These are phyloP conservation scores for Peromyscus aztecus DNA, from an alignment of 2,797 vertebrate species.

Conservation along the genomic window DNA sequence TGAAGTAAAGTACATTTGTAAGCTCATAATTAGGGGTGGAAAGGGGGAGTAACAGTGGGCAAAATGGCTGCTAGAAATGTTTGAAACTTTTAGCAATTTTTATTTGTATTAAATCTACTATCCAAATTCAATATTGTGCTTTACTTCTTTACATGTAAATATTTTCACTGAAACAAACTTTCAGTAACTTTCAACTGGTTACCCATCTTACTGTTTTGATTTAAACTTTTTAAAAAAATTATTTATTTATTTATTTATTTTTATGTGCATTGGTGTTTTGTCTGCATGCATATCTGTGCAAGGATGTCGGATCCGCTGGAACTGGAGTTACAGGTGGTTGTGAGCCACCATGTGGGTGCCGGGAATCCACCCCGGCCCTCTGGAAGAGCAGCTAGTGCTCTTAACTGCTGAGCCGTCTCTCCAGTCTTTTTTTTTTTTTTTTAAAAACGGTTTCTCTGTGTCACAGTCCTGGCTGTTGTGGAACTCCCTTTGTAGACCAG, in stretches of 20 bases:
- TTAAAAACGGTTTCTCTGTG: neutral
- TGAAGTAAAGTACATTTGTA: neutral
- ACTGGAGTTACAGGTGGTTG: neutral
- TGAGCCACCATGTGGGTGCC: neutral
- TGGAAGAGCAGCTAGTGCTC: neutral
- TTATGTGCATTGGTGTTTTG: neutral
- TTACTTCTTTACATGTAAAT: neutral
- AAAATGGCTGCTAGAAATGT: too few species aligned
- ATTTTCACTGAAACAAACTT: neutral
- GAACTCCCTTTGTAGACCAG: too few species aligned
- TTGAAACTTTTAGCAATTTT: neutral
- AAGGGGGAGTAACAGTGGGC: accelerated
- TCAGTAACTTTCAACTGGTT: neutral
- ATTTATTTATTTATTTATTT: neutral
- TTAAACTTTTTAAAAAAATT: neutral
- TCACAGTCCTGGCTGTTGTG: too few species aligned
- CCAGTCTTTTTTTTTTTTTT: neutral
- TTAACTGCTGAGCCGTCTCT: too few species aligned
- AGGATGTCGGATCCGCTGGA: neutral
- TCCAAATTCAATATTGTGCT: neutral
- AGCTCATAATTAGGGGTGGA: too few species aligned
- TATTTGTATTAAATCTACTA: neutral
- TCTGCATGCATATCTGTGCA: neutral
- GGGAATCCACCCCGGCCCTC: neutral
- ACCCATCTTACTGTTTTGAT: neutral